Conservation (phyloP, 1,140 invertebrate genomes). For the Xylocopa sonorina region DNA sequence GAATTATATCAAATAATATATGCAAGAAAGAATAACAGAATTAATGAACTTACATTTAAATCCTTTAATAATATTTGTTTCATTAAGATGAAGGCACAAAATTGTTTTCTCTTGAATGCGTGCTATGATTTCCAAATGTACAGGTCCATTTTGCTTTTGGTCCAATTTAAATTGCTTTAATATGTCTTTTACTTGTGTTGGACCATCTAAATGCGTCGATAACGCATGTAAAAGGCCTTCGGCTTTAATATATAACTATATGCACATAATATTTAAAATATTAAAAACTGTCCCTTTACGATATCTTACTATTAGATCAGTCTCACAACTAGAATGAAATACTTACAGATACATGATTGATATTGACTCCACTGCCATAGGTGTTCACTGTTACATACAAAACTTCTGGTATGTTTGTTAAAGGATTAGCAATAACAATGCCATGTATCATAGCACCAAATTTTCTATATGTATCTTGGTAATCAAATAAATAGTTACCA, state of each 20-base stretch:
- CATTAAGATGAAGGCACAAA: conserved; percentile 83
- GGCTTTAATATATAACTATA: conserved; percentile 83
- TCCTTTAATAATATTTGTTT: conserved; percentile 81
- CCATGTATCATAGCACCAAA: conserved; percentile 84
- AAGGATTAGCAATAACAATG: conserved; percentile 84
- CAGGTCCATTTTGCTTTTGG: conserved; percentile 75
- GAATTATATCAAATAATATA: conserved; percentile 59
- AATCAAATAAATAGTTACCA: conserved; percentile 86
- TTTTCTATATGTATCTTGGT: conserved; percentile 83
- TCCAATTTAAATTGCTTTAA: conserved; percentile 82
- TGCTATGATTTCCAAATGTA: conserved; percentile 84
- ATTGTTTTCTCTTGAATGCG: conserved; percentile 84
- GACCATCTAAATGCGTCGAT: conserved; percentile 76
- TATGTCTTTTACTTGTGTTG: conserved; percentile 80
- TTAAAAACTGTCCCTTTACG: conserved; percentile 6
- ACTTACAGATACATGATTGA: conserved; percentile 83
- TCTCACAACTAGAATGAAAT: conserved; percentile 18
- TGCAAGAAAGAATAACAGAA: conserved; percentile 37
- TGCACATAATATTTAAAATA: conserved; percentile 25
- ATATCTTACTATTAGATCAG: background rate
- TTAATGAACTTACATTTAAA: conserved; percentile 73
- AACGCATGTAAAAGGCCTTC: conserved; percentile 80
- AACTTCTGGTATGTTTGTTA: conserved; percentile 84
- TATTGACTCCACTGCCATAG: conserved; percentile 83
- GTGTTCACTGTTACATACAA: conserved; percentile 84